Conservation (phyloP, 1,140 invertebrate genomes). For the Heliconius nattereri region DNA sequence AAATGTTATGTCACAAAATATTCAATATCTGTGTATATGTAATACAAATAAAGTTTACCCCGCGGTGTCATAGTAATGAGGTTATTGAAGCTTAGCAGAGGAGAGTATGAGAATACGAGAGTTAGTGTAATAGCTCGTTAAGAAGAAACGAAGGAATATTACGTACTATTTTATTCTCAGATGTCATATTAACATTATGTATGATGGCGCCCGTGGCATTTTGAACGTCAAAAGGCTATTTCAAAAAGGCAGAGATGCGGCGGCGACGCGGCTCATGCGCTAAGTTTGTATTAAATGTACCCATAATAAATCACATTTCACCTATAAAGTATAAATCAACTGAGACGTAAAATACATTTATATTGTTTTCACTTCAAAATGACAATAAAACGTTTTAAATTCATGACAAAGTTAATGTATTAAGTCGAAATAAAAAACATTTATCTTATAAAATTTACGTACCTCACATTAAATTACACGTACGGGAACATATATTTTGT, state of each 20-base stretch:
- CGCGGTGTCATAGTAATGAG: conserved; percentile 4
- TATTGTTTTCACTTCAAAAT: conserved; percentile 79
- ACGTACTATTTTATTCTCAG: conserved; percentile 48
- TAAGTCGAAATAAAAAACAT: conserved; percentile 55
- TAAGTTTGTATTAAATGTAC: conserved; percentile 68
- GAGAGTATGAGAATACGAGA: conserved; percentile 24
- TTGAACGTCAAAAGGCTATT: conserved; percentile 45
- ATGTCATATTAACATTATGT: conserved; percentile 54
- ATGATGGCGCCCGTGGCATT: conserved; percentile 54
- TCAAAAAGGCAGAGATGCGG: conserved; percentile 46
- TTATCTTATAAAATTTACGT: conserved; percentile 56
- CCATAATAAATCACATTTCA: conserved; percentile 74
- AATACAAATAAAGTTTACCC: background rate
- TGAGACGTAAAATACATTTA: conserved; percentile 77
- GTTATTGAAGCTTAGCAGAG: background rate
- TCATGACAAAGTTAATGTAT: conserved; percentile 76
- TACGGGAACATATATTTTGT: background rate
- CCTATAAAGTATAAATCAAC: conserved; percentile 78
- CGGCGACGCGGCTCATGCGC: conserved; percentile 38
- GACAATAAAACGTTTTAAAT: conserved; percentile 78
- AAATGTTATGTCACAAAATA: background rate
- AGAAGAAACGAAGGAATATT: conserved; percentile 43
- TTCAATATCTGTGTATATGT: background rate
- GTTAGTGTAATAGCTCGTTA: conserved; percentile 41
- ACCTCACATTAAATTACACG: conserved; percentile 46